phyloP scores from a whole-genome alignment of 92 coral and sea anemone genomes.

The Galaxea fascicularis region DNA sequence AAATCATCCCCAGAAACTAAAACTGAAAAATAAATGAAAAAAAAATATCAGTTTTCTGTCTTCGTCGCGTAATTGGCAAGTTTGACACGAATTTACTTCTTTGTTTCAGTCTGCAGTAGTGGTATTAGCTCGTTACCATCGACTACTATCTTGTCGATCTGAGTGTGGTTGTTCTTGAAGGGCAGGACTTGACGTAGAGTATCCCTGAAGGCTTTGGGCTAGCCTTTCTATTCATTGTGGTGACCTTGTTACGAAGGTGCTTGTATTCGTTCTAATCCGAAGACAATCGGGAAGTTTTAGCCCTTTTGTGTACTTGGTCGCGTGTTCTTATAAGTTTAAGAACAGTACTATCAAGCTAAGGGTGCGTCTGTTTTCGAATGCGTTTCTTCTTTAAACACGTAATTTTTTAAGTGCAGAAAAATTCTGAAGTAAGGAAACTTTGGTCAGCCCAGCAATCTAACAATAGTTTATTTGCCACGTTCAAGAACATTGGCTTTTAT shows the following conservation, averaged over 20 bases:
- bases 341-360: slow-evolving; percentile 59
- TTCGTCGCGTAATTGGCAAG: too few species aligned
- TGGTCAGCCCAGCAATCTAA: too few species aligned
- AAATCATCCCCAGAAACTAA: too few species aligned
- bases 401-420: too few species aligned
- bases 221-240: slow-evolving; percentile 44
- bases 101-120: too few species aligned
- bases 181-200: slow-evolving; percentile 54
- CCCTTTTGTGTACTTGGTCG: slow-evolving; percentile 61
- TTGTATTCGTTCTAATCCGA: slow-evolving; percentile 60
- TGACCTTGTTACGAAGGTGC: slow-evolving; percentile 51
- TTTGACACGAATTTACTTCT: too few species aligned
- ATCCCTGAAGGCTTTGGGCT: slow-evolving; percentile 52
- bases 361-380: slow-evolving; percentile 54
- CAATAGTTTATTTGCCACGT: too few species aligned
- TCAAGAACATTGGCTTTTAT: too few species aligned
- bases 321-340: slow-evolving; percentile 53
- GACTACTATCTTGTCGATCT: slow-evolving; percentile 49
- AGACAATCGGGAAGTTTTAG: slow-evolving; percentile 43
- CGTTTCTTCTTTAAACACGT: slow-evolving; percentile 58
- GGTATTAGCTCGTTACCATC: slow-evolving; percentile 45
- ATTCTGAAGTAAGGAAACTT: too few species aligned
- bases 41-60: too few species aligned
- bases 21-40: too few species aligned
- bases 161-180: slow-evolving; percentile 44